A percentile compares a stretch with the other conserved stretches of the same genome.
Conservation (phyloP, 2,797 vertebrate species). For the Coracias cyanogaster region DNA sequence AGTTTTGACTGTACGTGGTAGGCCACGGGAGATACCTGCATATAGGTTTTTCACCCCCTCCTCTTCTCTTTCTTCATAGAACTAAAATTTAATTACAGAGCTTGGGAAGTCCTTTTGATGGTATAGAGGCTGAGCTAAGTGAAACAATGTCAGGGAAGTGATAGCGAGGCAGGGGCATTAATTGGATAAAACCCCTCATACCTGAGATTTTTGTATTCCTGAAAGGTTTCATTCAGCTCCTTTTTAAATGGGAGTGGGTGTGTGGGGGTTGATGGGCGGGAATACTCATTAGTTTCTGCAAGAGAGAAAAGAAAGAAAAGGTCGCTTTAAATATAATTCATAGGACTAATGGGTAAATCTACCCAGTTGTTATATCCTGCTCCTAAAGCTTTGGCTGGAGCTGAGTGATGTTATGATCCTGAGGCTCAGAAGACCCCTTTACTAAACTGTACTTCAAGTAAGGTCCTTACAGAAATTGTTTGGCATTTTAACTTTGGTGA, state of each 20-base stretch:
- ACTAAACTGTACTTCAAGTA: background rate
- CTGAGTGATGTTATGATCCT: background rate
- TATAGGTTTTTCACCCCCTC: background rate
- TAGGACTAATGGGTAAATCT: background rate
- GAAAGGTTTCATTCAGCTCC: slow-evolving; percentile 26
- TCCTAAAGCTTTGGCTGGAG: background rate
- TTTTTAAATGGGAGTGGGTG: slow-evolving; percentile 4
- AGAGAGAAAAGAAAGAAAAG: background rate
- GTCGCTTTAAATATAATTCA: background rate
- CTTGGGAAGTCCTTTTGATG: background rate
- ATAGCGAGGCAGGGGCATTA: background rate
- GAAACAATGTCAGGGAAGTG: background rate
- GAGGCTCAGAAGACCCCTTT: background rate
- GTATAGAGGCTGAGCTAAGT: background rate
- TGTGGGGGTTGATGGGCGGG: background rate
- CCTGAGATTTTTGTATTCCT: background rate
- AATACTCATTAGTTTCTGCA: background rate
- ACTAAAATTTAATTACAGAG: slow-evolving; percentile 10
- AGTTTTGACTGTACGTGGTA: background rate
- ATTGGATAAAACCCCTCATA: background rate
- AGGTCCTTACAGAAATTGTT: background rate
- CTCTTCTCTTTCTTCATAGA: background rate
- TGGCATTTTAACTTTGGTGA: background rate
- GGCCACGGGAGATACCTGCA: background rate
- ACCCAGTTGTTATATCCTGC: background rate